A percentile compares a stretch with the other conserved stretches of the same genome.
Evolutionary conservation across 2,797 vertebrate genomes (phyloP).

Genomic region (Girardinus metallicus): DNA sequence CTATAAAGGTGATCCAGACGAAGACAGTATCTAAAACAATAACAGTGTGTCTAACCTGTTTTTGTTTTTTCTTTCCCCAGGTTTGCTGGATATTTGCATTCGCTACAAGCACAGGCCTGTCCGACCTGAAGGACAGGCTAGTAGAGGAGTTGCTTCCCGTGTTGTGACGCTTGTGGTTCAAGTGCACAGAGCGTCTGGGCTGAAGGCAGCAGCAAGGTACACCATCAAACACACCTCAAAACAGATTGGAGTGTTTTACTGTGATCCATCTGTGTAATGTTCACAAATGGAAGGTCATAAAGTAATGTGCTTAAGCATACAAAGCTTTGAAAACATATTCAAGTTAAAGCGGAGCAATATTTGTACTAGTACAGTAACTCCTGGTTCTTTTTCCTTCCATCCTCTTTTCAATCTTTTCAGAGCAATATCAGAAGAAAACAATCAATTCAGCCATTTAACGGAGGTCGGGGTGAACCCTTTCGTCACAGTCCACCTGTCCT

Average conservation of each 20-base stretch:
- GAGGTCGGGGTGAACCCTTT: constrained; percentile 87
- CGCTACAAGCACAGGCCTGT: constrained; percentile 83
- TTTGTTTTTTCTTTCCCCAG: constrained; percentile 66
- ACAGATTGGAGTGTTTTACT: neutral
- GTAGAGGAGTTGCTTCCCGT: constrained; percentile 73
- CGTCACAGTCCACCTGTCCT: constrained; percentile 85
- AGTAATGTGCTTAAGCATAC: neutral
- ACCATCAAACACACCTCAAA: neutral
- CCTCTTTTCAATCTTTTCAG: constrained; percentile 66
- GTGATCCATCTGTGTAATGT: no score
- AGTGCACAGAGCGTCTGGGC: constrained; percentile 89
- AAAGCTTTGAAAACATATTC: no score
- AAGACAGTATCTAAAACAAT: neutral
- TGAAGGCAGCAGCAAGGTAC: constrained; percentile 93
- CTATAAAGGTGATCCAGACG: neutral
- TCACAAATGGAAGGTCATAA: neutral
- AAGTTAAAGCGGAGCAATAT: no score
- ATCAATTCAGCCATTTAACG: constrained; percentile 79
- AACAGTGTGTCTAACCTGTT: neutral
- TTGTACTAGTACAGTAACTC: neutral
- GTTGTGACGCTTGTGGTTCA: constrained; percentile 84
- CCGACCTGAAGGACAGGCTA: constrained; percentile 56
- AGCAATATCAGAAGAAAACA: constrained; percentile 80
- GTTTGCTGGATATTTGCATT: constrained; percentile 88
- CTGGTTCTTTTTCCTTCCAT: neutral